phyloP scores from a whole-genome alignment of 2,888 invertebrate species.

The Amphipoea lucens region DNA sequence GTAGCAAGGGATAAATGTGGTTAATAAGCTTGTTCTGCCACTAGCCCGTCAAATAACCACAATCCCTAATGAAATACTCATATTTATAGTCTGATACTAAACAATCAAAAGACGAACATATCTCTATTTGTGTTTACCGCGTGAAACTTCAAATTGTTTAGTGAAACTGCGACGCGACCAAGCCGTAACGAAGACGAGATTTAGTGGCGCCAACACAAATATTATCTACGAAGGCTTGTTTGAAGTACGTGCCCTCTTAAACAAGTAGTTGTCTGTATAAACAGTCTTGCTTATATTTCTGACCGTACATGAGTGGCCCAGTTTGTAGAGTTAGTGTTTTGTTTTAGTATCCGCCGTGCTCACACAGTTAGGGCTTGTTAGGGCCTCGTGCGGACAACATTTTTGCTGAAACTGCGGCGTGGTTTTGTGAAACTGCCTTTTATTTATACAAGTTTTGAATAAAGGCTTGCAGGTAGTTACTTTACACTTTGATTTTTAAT shows the following conservation, averaged over 20 bases:
- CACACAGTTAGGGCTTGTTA: conserved; percentile 8
- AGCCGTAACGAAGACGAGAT: conserved; percentile 64
- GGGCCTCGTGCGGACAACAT: not conserved
- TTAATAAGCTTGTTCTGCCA: not conserved
- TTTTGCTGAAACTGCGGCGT: not conserved
- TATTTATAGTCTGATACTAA: conserved; percentile 14
- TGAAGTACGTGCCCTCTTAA: conserved; percentile 67
- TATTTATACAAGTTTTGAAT: not conserved
- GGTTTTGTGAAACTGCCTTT: not conserved
- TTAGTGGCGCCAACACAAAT: conserved; percentile 76
- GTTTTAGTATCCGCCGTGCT: conserved; percentile 30
- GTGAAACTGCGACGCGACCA: conserved; percentile 67
- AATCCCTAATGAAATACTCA: not conserved
- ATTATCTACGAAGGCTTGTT: conserved; percentile 71
- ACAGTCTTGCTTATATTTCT: conserved; percentile 61
- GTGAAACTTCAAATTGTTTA: conserved; percentile 71
- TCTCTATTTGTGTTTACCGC: conserved; percentile 66
- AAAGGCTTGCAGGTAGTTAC: not conserved
- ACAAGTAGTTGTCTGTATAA: conserved; percentile 51
- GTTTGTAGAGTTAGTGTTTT: conserved; percentile 51
- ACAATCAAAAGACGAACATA: conserved; percentile 45
- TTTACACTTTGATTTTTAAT: too few species aligned
- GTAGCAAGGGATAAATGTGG: not conserved
- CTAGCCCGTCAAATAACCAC: not conserved
- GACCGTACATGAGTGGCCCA: conserved; percentile 53